These are phyloP conservation scores for Bembecia ichneumoniformis DNA, from an alignment of 2,888 invertebrate species.

Conservation along the genomic window DNA sequence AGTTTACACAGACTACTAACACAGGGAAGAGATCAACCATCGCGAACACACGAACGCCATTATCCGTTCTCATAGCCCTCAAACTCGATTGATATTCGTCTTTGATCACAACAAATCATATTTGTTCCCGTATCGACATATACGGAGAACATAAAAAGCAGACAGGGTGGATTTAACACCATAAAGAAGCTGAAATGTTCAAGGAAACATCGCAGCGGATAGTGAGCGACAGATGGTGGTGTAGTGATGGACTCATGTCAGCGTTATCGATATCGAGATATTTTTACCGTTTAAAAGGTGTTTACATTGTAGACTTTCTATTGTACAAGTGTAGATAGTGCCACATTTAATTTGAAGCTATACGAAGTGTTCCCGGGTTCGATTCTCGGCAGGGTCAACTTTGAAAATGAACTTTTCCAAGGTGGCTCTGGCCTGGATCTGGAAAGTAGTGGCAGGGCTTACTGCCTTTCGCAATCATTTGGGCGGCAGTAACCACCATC, in stretches of 20 bases:
- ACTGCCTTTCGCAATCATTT: too few relatives aligned
- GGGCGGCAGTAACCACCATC: too few relatives aligned
- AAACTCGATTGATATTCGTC: not conserved
- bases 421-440: too few relatives aligned
- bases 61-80: not conserved
- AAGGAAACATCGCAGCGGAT: constrained; percentile 20
- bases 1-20: too few relatives aligned
- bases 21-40: not conserved
- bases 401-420: too few relatives aligned
- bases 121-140: not conserved
- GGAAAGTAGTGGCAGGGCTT: too few relatives aligned
- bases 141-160: constrained; percentile 1
- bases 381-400: too few relatives aligned
- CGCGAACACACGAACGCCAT: not conserved
- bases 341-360: too few relatives aligned
- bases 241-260: constrained; percentile 11
- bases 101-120: not conserved
- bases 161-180: constrained; percentile 15
- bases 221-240: constrained; percentile 22
- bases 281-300: too few relatives aligned
- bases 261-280: constrained; percentile 3
- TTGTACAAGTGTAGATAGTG: too few relatives aligned
- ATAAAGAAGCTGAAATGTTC: constrained; percentile 27
- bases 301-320: too few relatives aligned
- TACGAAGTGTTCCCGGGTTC: too few relatives aligned